Percentiles rank a stretch among this genome's conserved stretches.
phyloP scores from a whole-genome alignment of 35 echinoderm and acorn worm genomes.

The Patiria miniata region DNA sequence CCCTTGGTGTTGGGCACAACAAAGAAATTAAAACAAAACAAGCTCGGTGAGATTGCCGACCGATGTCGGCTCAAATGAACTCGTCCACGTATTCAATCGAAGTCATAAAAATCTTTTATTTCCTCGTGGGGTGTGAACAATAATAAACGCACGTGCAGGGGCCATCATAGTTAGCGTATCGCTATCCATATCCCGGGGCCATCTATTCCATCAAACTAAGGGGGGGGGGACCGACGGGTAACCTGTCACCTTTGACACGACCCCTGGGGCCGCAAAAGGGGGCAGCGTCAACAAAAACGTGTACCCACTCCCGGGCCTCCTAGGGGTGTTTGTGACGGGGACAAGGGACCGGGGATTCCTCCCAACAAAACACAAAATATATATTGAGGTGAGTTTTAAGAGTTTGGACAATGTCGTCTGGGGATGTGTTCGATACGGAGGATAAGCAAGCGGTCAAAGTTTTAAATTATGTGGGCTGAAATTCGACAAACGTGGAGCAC shows the following conservation, averaged over 20 bases:
- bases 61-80: no score
- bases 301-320: background rate
- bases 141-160: slow-evolving; percentile 22
- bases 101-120: background rate
- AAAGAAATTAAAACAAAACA: no score
- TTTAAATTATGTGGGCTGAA: background rate
- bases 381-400: background rate
- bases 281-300: background rate
- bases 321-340: background rate
- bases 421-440: background rate
- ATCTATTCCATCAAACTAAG: slow-evolving; percentile 17
- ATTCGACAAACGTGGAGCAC: no score
- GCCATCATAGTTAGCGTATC: slow-evolving; percentile 13
- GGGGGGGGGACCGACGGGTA: background rate
- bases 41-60: no score
- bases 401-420: background rate
- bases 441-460: background rate
- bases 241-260: slow-evolving; percentile 3
- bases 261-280: background rate
- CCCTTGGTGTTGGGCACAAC: no score
- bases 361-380: background rate
- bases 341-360: background rate
- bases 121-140: background rate
- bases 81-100: no score
- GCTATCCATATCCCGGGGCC: slow-evolving; percentile 10